Conservation (phyloP, 2,797 vertebrate species). For the Anabas testudineus region DNA sequence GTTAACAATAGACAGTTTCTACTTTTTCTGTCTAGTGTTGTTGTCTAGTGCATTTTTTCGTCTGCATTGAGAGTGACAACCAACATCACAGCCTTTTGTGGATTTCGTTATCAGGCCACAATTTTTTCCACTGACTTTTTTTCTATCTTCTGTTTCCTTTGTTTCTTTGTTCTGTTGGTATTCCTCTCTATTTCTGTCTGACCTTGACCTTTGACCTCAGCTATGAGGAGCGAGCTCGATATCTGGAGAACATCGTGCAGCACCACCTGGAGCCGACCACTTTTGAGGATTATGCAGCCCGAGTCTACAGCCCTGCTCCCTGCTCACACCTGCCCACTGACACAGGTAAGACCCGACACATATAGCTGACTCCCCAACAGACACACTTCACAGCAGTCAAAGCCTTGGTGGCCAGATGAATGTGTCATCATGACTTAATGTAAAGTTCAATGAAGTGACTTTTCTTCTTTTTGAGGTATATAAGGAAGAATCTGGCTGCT, state of each 20-base stretch:
- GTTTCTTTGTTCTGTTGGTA: neutral
- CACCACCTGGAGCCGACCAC: constrained; percentile 96
- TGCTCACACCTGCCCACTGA: constrained; percentile 92
- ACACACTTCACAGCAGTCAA: neutral
- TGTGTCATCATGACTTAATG: neutral
- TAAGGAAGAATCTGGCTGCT: neutral
- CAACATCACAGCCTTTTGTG: no score
- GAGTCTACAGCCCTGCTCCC: constrained; percentile 97
- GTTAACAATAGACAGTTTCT: no score
- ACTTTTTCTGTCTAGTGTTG: neutral
- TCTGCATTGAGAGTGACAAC: no score
- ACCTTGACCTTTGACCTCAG: constrained; percentile 89
- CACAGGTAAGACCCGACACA: constrained; percentile 83
- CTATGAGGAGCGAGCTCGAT: constrained; percentile 96
- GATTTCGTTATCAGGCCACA: neutral
- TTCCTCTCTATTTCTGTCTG: constrained; percentile 16
- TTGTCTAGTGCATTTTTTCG: no score
- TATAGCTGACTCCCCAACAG: neutral
- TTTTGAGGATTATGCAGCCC: constrained; percentile 97
- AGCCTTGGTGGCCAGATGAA: neutral
- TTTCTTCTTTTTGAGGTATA: neutral
- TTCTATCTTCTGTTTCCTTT: neutral
- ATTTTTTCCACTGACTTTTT: neutral
- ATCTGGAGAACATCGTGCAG: constrained; percentile 96
- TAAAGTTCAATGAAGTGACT: neutral